Percentiles rank a stretch among this genome's conserved stretches.
Evolutionary conservation across 2,797 vertebrate species (phyloP).

Genomic region (Salarias fasciatus): DNA sequence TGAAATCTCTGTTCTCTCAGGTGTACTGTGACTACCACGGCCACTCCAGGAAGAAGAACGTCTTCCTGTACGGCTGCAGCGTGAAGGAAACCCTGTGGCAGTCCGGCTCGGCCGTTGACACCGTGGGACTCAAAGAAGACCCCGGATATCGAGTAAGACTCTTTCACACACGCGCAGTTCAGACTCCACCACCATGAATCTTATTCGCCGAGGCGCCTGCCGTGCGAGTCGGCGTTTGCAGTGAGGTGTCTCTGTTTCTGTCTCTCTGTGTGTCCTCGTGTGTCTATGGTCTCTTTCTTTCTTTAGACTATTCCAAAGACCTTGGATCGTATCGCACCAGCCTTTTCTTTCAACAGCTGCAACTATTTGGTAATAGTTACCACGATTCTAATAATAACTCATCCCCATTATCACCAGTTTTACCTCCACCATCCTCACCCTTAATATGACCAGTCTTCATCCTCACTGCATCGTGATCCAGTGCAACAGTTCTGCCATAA

Average conservation of each 20-base stretch:
- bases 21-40: conserved; percentile 97
- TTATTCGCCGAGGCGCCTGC: too few relatives aligned
- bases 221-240: background rate
- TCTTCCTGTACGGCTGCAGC: conserved; percentile 95
- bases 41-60: conserved; percentile 94
- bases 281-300: background rate
- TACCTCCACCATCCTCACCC: too few relatives aligned
- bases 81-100: conserved; percentile 95
- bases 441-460: too few relatives aligned
- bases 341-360: conserved; percentile 93
- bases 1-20: conserved; percentile 61
- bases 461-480: too few relatives aligned
- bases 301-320: conserved; percentile 90
- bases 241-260: background rate
- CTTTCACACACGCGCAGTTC: background rate
- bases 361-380: conserved; percentile 87
- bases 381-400: background rate
- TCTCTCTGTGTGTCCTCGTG: background rate
- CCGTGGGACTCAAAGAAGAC: conserved; percentile 84
- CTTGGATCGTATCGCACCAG: conserved; percentile 90
- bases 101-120: conserved; percentile 82
- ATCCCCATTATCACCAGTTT: background rate
- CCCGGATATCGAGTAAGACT: conserved; percentile 88
- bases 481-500: too few relatives aligned
- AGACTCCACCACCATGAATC: background rate